These are phyloP conservation scores for Lepidurus arcticus DNA, from an alignment of 1,140 invertebrate species.

Conservation along the genomic window DNA sequence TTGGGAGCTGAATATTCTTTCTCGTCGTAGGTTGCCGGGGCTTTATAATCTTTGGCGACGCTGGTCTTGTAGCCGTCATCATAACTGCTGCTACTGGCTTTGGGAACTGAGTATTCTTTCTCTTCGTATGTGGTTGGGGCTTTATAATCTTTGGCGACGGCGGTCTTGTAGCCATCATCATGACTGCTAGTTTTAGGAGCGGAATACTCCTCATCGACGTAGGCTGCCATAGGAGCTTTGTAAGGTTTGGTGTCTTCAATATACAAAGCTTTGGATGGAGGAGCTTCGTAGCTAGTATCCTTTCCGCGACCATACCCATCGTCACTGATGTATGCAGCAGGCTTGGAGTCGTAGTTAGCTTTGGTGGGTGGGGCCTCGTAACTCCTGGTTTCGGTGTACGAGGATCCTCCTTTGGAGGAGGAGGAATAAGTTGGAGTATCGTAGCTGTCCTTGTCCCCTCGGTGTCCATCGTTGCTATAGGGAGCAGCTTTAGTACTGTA, in stretches of 20 bases:
- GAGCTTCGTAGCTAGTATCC: not conserved
- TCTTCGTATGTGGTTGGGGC: not conserved
- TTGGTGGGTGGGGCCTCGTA: not conserved
- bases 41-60: constrained; percentile 26
- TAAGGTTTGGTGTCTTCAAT: not conserved
- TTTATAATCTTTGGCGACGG: not conserved
- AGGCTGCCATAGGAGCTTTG: not conserved
- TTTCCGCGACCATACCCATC: not conserved
- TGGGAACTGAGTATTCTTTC: not conserved
- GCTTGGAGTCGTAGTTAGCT: not conserved
- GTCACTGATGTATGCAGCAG: not conserved
- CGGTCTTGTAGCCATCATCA: not conserved
- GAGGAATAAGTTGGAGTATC: not conserved
- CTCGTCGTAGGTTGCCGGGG: constrained; percentile 28
- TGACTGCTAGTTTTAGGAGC: not conserved
- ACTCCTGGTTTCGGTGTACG: not conserved
- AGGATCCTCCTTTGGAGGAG: not conserved
- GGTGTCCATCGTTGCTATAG: not conserved
- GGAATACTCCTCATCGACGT: not conserved
- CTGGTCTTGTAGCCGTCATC: not conserved
- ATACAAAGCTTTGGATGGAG: not conserved
- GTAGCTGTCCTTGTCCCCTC: constrained; percentile 26
- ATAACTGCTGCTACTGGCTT: not conserved
- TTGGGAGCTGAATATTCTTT: constrained; percentile 25
- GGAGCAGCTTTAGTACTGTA: not conserved